Percentiles rank a stretch among this genome's conserved stretches.
Conservation (phyloP, 2,113 vertebrate genomes). For the Anolis sagrei region DNA sequence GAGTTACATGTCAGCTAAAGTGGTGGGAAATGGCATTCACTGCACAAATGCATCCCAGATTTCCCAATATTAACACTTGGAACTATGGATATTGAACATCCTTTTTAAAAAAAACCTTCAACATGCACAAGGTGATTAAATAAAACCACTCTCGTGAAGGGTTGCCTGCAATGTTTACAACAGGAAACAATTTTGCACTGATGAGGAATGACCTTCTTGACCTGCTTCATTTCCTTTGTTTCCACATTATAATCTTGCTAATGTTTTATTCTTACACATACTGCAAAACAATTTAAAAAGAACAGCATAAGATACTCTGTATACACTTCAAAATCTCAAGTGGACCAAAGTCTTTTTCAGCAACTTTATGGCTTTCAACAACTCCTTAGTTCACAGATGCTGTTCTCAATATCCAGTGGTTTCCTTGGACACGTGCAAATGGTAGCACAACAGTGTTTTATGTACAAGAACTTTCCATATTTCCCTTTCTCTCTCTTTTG, state of each 20-base stretch:
- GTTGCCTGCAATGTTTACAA: not conserved
- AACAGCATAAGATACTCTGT: not conserved
- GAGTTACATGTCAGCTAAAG: too few relatives aligned
- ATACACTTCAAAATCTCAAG: not conserved
- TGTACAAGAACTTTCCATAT: not conserved
- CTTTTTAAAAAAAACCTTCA: not conserved
- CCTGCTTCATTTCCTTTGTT: not conserved
- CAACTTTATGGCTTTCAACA: not conserved
- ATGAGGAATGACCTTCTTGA: not conserved
- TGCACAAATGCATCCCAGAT: too few relatives aligned
- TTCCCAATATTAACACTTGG: not conserved
- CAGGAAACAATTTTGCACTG: not conserved
- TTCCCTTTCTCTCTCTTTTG: not conserved
- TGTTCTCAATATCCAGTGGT: not conserved
- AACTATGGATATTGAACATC: not conserved
- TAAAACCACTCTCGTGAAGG: not conserved
- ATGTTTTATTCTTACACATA: not conserved
- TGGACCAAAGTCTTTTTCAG: not conserved
- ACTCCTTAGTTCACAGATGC: not conserved
- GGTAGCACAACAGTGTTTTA: not conserved
- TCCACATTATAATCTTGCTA: constrained; percentile 6
- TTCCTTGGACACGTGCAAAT: not conserved
- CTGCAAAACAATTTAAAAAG: not conserved
- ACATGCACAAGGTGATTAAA: not conserved
- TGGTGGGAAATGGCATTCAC: too few relatives aligned